These are phyloP conservation scores for Venturia canescens DNA, from an alignment of 1,140 invertebrate genomes.

Conservation along the genomic window DNA sequence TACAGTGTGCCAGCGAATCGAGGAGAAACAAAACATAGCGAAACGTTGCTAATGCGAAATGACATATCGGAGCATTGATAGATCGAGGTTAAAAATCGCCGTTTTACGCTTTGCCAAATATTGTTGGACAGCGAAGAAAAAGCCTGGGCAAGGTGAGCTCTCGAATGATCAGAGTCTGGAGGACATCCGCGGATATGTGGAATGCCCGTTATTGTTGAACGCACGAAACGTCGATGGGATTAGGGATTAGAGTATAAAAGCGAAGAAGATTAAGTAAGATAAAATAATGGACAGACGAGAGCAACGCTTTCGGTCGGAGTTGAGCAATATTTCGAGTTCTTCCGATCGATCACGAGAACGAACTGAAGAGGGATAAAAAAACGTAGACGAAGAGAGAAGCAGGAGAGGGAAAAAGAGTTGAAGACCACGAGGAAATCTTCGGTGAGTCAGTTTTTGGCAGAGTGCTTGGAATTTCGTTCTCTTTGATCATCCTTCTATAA, in stretches of 20 bases:
- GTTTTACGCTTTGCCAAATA: too few species aligned
- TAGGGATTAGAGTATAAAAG: constrained; percentile 32
- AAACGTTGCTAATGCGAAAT: neutral
- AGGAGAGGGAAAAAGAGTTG: neutral
- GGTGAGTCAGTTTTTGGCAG: constrained; percentile 41
- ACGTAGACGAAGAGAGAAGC: too few species aligned
- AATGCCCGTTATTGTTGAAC: constrained; percentile 4
- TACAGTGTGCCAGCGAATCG: neutral
- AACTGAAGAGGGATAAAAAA: neutral
- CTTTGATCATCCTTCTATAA: constrained; percentile 2
- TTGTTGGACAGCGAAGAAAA: too few species aligned
- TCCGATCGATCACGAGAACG: constrained; percentile 26
- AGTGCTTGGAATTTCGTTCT: neutral
- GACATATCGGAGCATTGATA: neutral
- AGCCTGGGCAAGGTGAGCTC: too few species aligned
- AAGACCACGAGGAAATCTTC: constrained; percentile 23
- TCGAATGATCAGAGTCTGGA: constrained; percentile 8
- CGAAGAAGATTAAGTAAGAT: constrained; percentile 9
- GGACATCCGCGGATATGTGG: constrained; percentile 31
- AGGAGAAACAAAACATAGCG: neutral
- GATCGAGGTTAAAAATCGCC: too few species aligned
- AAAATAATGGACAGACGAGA: constrained; percentile 14
- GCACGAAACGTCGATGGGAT: constrained; percentile 20
- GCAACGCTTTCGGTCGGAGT: neutral
- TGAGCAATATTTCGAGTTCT: constrained; percentile 28